Conservation (phyloP, 2,797 vertebrate genomes). For the Argya squamiceps region DNA sequence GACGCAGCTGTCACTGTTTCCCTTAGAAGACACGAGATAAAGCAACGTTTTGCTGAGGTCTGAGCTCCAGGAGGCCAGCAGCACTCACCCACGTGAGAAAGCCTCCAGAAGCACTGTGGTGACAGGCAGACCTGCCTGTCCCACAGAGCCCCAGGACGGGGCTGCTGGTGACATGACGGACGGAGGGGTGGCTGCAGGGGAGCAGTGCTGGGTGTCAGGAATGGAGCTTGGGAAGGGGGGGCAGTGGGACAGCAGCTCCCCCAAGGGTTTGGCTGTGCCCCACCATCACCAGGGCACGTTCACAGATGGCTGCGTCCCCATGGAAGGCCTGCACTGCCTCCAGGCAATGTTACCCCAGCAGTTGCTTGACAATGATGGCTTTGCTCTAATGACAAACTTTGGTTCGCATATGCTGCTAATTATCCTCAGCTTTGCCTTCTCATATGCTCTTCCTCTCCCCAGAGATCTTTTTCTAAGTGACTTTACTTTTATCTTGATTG, state of each 20-base stretch:
- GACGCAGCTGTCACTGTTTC: neutral
- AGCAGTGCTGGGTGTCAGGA: rapidly evolving
- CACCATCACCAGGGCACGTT: neutral
- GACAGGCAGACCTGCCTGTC: neutral
- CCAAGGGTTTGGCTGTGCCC: neutral
- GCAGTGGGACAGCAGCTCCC: neutral
- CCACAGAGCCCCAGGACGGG: rapidly evolving
- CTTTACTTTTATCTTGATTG: neutral
- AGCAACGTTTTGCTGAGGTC: neutral
- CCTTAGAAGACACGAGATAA: neutral
- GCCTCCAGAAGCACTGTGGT: neutral
- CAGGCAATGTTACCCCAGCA: neutral
- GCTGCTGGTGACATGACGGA: neutral
- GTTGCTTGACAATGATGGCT: neutral
- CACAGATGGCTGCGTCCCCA: neutral
- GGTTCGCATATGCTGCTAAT: slow-evolving; percentile 10
- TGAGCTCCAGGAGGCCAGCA: neutral
- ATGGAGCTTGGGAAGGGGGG: rapidly evolving
- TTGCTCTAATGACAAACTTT: neutral
- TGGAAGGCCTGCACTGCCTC: neutral
- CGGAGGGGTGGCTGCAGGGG: neutral
- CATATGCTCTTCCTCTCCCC: neutral
- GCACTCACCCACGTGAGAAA: neutral
- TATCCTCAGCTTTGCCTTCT: neutral
- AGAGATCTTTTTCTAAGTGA: neutral